Conservation (phyloP, 1,140 invertebrate species). For the Polypedilum vanderplanki region DNA sequence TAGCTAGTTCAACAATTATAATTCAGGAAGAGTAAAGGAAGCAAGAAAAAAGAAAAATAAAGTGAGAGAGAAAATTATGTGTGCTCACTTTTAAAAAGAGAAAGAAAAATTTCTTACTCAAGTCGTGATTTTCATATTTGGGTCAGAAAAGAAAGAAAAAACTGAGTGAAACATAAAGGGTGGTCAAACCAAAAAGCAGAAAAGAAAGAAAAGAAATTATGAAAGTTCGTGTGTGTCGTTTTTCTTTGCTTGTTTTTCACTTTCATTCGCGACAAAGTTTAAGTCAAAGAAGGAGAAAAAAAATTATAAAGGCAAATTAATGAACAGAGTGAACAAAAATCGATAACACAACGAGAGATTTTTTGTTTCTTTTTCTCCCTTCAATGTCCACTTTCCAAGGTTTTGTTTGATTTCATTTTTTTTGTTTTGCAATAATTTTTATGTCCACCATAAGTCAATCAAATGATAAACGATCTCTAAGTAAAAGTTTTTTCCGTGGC, state of each 20-base stretch:
- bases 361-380: background rate
- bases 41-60: too few relatives aligned
- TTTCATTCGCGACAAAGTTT: background rate
- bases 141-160: background rate
- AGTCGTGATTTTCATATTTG: constrained; percentile 25
- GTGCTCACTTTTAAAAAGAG: background rate
- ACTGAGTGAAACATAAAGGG: background rate
- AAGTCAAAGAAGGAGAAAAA: background rate
- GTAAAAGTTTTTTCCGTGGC: background rate
- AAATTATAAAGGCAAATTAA: constrained; percentile 28
- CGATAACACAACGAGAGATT: background rate
- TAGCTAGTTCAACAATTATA: background rate
- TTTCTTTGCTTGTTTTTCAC: background rate
- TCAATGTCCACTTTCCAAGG: background rate
- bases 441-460: constrained; percentile 16
- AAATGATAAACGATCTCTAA: background rate
- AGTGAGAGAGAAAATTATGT: background rate
- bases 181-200: background rate
- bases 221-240: constrained; percentile 10
- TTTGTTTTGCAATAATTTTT: background rate
- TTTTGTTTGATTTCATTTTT: constrained; percentile 14
- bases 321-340: constrained; percentile 9
- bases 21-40: background rate
- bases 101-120: background rate
- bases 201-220: background rate